Percentiles rank a stretch among this genome's conserved stretches.
Evolutionary conservation across 1,140 invertebrate genomes (phyloP).

Genomic region (Holotrichia oblita): DNA sequence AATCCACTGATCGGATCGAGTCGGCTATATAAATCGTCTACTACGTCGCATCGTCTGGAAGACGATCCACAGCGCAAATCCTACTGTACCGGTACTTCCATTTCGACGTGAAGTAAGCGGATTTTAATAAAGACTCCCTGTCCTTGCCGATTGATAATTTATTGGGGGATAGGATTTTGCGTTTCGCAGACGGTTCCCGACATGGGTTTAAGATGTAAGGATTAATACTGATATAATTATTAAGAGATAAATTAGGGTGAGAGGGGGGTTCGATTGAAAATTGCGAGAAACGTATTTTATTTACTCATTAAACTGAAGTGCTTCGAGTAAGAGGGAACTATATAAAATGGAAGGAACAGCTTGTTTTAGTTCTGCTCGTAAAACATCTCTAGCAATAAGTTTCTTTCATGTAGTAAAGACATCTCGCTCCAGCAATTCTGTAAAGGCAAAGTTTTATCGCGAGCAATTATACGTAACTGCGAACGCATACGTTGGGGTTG

Average conservation of each 20-base stretch:
- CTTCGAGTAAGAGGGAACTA: neutral
- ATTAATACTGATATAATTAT: neutral
- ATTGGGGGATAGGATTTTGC: neutral
- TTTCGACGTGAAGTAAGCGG: neutral
- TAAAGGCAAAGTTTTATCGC: too few relatives aligned
- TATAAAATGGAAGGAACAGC: neutral
- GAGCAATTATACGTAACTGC: too few relatives aligned
- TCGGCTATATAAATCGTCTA: neutral
- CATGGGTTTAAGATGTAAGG: neutral
- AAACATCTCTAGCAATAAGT: neutral
- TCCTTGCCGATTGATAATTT: neutral
- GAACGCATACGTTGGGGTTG: too few relatives aligned
- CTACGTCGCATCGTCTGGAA: neutral
- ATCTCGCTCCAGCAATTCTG: too few relatives aligned
- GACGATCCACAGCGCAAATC: neutral
- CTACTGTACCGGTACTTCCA: neutral
- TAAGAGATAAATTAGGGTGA: neutral
- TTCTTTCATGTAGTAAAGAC: neutral
- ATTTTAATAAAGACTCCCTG: neutral
- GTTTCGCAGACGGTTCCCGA: neutral
- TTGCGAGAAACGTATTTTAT: neutral
- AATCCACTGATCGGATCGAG: constrained; percentile 9
- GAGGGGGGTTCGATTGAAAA: neutral
- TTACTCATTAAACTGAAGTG: neutral
- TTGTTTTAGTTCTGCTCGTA: neutral